phyloP scores from a whole-genome alignment of 2,797 vertebrate genomes.

The Sciurus vulgaris region DNA sequence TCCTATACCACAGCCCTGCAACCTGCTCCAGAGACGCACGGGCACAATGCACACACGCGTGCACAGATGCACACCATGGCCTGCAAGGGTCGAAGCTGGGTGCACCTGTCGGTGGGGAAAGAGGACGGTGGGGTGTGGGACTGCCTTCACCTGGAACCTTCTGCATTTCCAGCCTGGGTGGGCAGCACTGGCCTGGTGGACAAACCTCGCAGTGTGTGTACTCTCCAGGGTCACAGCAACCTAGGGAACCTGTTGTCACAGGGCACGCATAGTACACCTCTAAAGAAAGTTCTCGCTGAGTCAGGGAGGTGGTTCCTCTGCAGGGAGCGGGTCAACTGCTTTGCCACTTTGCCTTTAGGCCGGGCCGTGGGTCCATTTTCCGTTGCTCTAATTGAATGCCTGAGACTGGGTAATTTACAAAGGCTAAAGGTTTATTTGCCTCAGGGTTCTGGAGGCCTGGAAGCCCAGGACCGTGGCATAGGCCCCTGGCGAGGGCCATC shows the following conservation, averaged over 20 bases:
- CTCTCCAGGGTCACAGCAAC: neutral
- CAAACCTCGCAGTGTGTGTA: neutral
- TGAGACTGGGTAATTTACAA: neutral
- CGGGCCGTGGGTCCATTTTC: neutral
- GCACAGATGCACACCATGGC: neutral
- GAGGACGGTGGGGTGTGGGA: rapidly evolving
- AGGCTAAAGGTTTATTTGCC: neutral
- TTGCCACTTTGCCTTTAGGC: neutral
- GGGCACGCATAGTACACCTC: neutral
- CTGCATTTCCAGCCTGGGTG: neutral
- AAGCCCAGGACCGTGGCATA: neutral
- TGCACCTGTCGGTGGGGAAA: rapidly evolving
- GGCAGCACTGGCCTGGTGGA: neutral
- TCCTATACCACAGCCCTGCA: neutral
- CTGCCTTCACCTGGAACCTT: neutral
- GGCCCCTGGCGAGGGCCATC: no score
- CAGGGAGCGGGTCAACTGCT: rapidly evolving
- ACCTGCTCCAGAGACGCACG: neutral
- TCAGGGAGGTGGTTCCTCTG: neutral
- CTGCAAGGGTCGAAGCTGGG: neutral
- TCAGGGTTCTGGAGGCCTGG: neutral
- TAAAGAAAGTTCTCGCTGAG: neutral
- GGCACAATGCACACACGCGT: rapidly evolving
- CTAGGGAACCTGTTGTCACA: no score
- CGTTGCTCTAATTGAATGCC: neutral